Evolutionary conservation across 2,888 invertebrate species (phyloP).

Genomic region (Hoplodrina blanda): DNA sequence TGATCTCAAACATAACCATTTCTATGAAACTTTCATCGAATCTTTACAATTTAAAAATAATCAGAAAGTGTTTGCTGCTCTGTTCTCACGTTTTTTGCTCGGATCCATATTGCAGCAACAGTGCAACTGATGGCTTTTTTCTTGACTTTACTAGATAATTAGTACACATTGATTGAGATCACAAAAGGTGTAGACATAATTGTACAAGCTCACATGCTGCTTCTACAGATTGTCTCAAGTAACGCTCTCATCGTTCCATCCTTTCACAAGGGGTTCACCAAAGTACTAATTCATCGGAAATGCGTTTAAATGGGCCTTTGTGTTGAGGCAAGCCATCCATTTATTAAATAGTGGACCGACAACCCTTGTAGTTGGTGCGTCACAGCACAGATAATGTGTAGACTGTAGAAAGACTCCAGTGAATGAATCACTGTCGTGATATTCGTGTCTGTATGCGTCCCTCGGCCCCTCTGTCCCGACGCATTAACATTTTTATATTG

Average conservation of each 20-base stretch:
- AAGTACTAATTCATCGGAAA: conserved; percentile 50
- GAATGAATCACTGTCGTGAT: conserved; percentile 59
- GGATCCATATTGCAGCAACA: conserved; percentile 48
- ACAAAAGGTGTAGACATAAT: conserved; percentile 16
- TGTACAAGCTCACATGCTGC: neutral
- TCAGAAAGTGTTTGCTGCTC: conserved; percentile 55
- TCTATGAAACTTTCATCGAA: conserved; percentile 60
- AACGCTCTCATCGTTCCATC: neutral
- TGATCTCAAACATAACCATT: conserved; percentile 47
- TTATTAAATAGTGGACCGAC: conserved; percentile 38
- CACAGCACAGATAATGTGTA: conserved; percentile 56
- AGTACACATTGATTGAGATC: conserved; percentile 48
- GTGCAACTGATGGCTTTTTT: conserved; percentile 47
- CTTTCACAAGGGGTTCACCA: conserved; percentile 17
- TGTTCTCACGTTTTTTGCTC: conserved; percentile 62
- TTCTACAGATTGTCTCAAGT: conserved; percentile 16
- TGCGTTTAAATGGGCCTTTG: conserved; percentile 50
- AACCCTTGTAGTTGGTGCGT: conserved; percentile 50
- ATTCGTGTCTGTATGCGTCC: conserved; percentile 44
- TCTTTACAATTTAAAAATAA: conserved; percentile 57
- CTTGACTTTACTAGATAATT: conserved; percentile 38
- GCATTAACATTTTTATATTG: conserved; percentile 37
- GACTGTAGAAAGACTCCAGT: conserved; percentile 49
- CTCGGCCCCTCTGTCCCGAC: conserved; percentile 2
- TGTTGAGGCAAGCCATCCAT: conserved; percentile 33